Percentiles rank a stretch among this genome's conserved stretches.
These are phyloP conservation scores for Lucinisca nassula DNA, from an alignment of 2,888 invertebrate genomes.

Conservation along the genomic window DNA sequence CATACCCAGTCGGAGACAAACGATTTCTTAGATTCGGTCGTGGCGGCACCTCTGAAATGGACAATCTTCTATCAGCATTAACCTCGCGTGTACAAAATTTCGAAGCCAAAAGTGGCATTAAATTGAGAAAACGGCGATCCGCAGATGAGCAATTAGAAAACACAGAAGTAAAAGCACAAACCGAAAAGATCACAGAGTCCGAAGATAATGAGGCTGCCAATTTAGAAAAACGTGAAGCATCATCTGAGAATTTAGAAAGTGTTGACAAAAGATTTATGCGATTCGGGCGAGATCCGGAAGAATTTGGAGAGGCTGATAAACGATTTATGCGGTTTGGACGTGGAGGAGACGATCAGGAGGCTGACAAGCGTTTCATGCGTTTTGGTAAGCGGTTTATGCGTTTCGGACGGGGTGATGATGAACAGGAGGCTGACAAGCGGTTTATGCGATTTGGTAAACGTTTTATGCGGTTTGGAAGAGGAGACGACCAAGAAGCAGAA, in stretches of 20 bases:
- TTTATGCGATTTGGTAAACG: conserved; percentile 78
- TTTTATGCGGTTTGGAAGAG: conserved; percentile 75
- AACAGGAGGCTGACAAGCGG: conserved; percentile 68
- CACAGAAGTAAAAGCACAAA: conserved; percentile 19
- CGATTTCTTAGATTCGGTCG: conserved; percentile 82
- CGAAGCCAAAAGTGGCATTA: conserved; percentile 67
- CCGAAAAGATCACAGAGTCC: conserved; percentile 27
- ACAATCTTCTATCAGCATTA: conserved; percentile 70
- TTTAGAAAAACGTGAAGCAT: conserved; percentile 69
- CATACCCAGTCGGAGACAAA: conserved; percentile 76
- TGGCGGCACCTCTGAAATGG: conserved; percentile 63
- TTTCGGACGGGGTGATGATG: conserved; percentile 61
- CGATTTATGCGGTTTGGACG: conserved; percentile 77
- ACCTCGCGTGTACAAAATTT: conserved; percentile 64
- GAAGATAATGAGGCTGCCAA: conserved; percentile 33
- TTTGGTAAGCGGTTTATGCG: conserved; percentile 73
- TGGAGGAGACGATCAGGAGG: conserved; percentile 45
- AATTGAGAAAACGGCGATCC: conserved; percentile 71
- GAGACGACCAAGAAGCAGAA: conserved; percentile 54
- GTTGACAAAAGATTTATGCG: conserved; percentile 79
- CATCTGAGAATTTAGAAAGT: conserved; percentile 26
- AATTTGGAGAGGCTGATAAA: conserved; percentile 68
- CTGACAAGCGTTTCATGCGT: conserved; percentile 80
- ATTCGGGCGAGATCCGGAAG: conserved; percentile 73
- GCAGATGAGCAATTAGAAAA: conserved; percentile 49